Conservation (phyloP, 2,797 vertebrate genomes). For the Brotula barbata region DNA sequence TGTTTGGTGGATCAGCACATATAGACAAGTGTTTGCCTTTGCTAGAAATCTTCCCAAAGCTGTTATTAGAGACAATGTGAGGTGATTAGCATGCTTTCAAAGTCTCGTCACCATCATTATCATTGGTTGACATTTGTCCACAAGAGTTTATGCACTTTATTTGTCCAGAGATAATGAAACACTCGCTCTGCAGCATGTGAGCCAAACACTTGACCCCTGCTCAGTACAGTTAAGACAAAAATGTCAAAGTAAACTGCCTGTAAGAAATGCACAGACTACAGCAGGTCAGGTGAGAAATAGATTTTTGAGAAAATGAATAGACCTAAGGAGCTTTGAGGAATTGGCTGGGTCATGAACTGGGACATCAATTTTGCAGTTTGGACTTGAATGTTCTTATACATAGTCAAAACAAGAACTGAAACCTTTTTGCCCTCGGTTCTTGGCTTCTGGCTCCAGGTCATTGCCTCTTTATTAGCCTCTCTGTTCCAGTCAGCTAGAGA, state of each 20-base stretch:
- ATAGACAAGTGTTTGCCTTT: constrained; percentile 23
- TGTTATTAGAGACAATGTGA: constrained; percentile 37
- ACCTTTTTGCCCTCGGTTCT: constrained; percentile 5
- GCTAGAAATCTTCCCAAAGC: constrained; percentile 16
- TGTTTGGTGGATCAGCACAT: constrained; percentile 46
- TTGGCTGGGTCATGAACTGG: constrained; percentile 43
- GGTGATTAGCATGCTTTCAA: constrained; percentile 37
- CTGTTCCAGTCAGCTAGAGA: constrained; percentile 30
- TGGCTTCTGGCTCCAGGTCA: constrained; percentile 14
- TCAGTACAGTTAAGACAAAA: constrained; percentile 54
- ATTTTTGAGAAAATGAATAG: constrained; percentile 31
- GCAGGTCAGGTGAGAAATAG: constrained; percentile 28
- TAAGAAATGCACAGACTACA: constrained; percentile 43
- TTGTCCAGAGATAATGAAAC: constrained; percentile 48
- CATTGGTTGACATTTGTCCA: constrained; percentile 43
- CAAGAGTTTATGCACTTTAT: constrained; percentile 37
- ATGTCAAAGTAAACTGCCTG: constrained; percentile 52
- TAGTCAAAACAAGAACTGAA: constrained; percentile 19
- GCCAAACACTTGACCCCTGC: constrained; percentile 18
- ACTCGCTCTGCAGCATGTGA: constrained; percentile 35
- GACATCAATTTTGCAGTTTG: constrained; percentile 50
- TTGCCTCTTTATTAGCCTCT: constrained; percentile 44
- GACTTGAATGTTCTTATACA: constrained; percentile 37
- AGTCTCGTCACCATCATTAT: constrained; percentile 46
- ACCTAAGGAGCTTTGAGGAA: constrained; percentile 39